A percentile compares a stretch with the other conserved stretches of the same genome.
Conservation (phyloP, 2,113 vertebrate genomes). For the Pycnonotus jocosus region DNA sequence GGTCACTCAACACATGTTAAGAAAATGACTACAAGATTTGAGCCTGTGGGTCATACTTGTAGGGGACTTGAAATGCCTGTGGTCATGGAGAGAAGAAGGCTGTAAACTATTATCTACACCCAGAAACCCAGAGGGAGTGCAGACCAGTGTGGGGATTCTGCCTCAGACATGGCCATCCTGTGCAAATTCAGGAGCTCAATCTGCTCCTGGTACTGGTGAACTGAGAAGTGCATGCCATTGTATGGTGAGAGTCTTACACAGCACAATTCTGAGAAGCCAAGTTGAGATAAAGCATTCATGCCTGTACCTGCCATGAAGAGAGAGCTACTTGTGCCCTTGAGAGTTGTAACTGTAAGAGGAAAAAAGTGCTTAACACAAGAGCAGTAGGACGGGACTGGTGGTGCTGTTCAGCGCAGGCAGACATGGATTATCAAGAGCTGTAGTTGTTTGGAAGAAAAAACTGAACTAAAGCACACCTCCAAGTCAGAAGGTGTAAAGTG, state of each 20-base stretch:
- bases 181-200: neutral
- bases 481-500: neutral
- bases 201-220: neutral
- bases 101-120: neutral
- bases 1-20: fast-evolving
- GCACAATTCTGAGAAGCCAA: neutral
- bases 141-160: neutral
- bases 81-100: neutral
- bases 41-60: neutral
- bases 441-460: neutral
- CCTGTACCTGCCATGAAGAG: neutral
- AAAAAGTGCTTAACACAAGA: neutral
- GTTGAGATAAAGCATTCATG: neutral
- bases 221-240: fast-evolving
- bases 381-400: neutral
- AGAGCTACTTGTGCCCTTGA: fast-evolving
- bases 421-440: neutral
- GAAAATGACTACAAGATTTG: neutral
- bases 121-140: neutral
- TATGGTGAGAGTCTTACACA: neutral
- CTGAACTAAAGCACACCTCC: neutral
- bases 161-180: fast-evolving
- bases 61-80: neutral
- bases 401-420: neutral
- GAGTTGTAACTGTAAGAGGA: neutral